A percentile compares a stretch with the other conserved stretches of the same genome.
Evolutionary conservation across 1,140 invertebrate species (phyloP).

Genomic region (Sminthurinus signatus): DNA sequence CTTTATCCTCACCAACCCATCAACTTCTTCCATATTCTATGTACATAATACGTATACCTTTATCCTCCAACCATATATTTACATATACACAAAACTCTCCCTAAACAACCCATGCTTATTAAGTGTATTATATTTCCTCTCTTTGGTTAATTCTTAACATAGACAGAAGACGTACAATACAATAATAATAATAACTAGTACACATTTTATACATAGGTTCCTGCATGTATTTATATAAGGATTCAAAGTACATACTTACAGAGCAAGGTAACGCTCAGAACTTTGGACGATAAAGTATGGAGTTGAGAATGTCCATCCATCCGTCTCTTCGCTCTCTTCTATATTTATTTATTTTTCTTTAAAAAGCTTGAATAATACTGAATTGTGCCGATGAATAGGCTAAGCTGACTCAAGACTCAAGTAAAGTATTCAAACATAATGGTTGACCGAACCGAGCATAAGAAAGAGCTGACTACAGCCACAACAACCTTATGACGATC

Average conservation of each 20-base stretch:
- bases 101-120: slow-evolving; percentile 1
- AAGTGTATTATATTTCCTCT: neutral
- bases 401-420: slow-evolving; percentile 13
- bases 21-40: neutral
- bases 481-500: neutral
- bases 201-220: too few species aligned
- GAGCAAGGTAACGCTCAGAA: neutral
- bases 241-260: too few species aligned
- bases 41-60: too few species aligned
- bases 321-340: too few species aligned
- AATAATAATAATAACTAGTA: too few species aligned
- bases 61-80: slow-evolving; percentile 5
- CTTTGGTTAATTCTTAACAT: neutral
- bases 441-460: slow-evolving; percentile 4
- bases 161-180: neutral
- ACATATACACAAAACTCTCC: slow-evolving; percentile 7
- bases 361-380: slow-evolving; percentile 14
- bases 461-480: slow-evolving; percentile 5
- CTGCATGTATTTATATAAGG: too few species aligned
- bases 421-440: slow-evolving; percentile 10
- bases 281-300: neutral
- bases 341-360: slow-evolving; percentile 17
- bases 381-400: slow-evolving; percentile 15
- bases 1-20: slow-evolving; percentile 4
- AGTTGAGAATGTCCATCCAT: slow-evolving; percentile 3